These are phyloP conservation scores for Drosophila quinaria DNA, from an alignment of 2,888 invertebrate species.

Conservation along the genomic window DNA sequence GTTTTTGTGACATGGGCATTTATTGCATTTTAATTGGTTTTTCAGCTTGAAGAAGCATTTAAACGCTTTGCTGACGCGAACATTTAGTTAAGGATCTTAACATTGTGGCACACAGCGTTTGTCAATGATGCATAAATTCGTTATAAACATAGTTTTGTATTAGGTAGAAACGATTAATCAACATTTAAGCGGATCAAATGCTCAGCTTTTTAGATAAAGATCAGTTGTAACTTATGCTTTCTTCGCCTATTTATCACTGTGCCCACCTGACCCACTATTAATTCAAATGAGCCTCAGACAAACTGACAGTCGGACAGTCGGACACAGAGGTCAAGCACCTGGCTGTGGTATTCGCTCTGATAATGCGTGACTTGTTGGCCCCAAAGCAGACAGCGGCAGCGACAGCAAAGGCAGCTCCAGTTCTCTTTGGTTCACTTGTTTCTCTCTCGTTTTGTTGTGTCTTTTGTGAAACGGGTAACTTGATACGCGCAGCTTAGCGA, in stretches of 20 bases:
- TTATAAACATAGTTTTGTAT: slow-evolving; percentile 7
- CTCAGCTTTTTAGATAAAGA: slow-evolving; percentile 48
- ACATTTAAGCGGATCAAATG: slow-evolving; percentile 37
- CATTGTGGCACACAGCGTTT: slow-evolving; percentile 2
- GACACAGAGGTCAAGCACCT: slow-evolving; percentile 67
- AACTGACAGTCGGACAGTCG: slow-evolving; percentile 7
- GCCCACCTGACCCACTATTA: slow-evolving; percentile 68
- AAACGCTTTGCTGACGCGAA: slow-evolving; percentile 42
- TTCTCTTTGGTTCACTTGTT: slow-evolving; percentile 55
- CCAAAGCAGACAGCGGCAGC: slow-evolving; percentile 6
- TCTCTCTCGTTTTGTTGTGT: slow-evolving; percentile 20
- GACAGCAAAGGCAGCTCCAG: slow-evolving; percentile 25
- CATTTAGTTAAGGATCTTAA: slow-evolving; percentile 41
- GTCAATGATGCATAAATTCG: slow-evolving; percentile 50
- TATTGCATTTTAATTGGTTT: slow-evolving; percentile 69
- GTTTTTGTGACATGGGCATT: slow-evolving; percentile 46
- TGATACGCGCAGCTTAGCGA: slow-evolving; percentile 56
- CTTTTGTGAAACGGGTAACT: slow-evolving; percentile 57
- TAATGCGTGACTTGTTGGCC: slow-evolving; percentile 72
- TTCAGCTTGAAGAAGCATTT: slow-evolving; percentile 61
- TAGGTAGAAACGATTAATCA: slow-evolving; percentile 44
- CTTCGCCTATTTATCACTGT: slow-evolving; percentile 55
- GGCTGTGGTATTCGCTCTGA: slow-evolving; percentile 62
- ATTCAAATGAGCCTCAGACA: slow-evolving; percentile 66
- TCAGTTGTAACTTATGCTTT: slow-evolving; percentile 70